phyloP scores from a whole-genome alignment of 2,113 vertebrate genomes.

The Hippocampus zosterae region DNA sequence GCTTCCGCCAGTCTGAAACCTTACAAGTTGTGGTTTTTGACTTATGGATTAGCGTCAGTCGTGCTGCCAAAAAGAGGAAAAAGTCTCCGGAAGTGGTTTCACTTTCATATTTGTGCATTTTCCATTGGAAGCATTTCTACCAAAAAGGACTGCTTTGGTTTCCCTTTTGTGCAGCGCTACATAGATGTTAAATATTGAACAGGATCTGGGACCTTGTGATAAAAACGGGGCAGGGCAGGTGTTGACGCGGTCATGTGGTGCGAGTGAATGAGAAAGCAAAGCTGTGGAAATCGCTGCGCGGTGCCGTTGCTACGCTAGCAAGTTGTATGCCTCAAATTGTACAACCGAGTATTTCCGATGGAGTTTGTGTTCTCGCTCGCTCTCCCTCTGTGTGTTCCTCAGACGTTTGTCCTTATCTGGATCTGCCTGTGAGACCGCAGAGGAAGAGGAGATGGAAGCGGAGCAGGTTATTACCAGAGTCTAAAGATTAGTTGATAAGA shows the following conservation, averaged over 20 bases:
- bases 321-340: conserved; percentile 14
- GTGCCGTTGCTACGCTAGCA: conserved; percentile 22
- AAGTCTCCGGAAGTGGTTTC: conserved; percentile 18
- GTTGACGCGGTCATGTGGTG: conserved; percentile 37
- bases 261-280: conserved; percentile 17
- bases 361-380: conserved; percentile 11
- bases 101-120: conserved; percentile 32
- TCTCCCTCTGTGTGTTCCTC: conserved; percentile 9
- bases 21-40: conserved; percentile 6
- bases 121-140: conserved; percentile 3
- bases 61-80: conserved; percentile 21
- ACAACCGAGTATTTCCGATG: conserved; percentile 12
- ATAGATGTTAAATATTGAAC: conserved; percentile 46
- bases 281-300: conserved; percentile 19
- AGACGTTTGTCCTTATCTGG: conserved; percentile 37
- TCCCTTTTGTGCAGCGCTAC: conserved; percentile 11
- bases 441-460: conserved; percentile 55
- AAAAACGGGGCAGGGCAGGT: conserved; percentile 34
- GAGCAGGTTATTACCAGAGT: conserved; percentile 60
- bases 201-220: conserved; percentile 49
- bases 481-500: conserved; percentile 62
- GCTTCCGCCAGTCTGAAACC: conserved; percentile 30
- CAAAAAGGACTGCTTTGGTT: background rate
- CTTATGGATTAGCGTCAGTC: conserved; percentile 20
- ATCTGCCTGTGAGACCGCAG: conserved; percentile 37